Evolutionary conservation across 2,888 invertebrate genomes (phyloP), one percentile per base, ranked within the genome.

Genomic region (Hirudinaria manillensis): DNA sequence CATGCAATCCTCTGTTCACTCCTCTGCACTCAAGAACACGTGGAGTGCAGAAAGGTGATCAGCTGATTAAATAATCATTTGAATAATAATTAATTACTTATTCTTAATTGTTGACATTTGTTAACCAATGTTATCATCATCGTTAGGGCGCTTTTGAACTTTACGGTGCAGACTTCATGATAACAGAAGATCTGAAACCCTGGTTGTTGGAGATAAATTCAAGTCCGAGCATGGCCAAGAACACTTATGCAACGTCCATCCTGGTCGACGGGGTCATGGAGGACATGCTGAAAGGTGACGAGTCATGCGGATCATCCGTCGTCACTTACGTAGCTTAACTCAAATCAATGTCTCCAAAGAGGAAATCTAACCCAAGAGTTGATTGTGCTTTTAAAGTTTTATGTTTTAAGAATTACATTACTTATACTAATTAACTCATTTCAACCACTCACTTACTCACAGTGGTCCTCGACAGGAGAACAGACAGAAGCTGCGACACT

Each of bases 141-240:
- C 70, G 81, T 45, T 89, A 89, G 81, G 91, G 92, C 81, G 90
- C 91, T 76, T 95, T 94, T 85, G 94, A 95, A 84, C 83, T 94
- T 53, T 94, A 93, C 83, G 95, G 94, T 10, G 94, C 94, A 74
- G 95, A 96, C 86, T 95, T 95, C 84, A 91, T 95, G 88, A 84
- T 95, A 53, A 91, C 92, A 76, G 85, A 93, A 81, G 90, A 92
- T 81, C 91, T 83, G 55, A 79, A 81, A 89, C 93, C 94, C 0
- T 94, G 93, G 91, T 86, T 95, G 78, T 91, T 96, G 80, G 95
- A 96, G 87, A 93, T 95, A 79, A 95, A 96, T 87, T 91, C 93
- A 0, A 91, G 91, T 82, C 94, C 94, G 0, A 93, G 85, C 76
- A 89, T 95, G 86, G 88, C 74, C 27, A 90, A 91, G 19, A 93